phyloP scores from a whole-genome alignment of 2,113 vertebrate species.

The Oncorhynchus tshawytscha region DNA sequence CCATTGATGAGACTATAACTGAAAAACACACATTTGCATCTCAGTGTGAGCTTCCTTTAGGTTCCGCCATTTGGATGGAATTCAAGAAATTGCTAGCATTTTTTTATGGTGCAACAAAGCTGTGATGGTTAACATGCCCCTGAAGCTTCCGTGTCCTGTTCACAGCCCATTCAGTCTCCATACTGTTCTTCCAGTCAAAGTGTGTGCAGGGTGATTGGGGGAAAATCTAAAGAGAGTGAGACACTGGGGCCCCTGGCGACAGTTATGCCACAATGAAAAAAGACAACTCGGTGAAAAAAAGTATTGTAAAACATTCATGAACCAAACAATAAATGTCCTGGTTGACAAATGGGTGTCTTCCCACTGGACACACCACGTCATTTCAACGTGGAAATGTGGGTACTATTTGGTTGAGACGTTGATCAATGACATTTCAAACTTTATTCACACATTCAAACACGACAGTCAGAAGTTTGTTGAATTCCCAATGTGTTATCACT shows the following conservation, averaged over 20 bases:
- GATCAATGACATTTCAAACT: too few relatives aligned
- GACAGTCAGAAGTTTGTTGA: too few relatives aligned
- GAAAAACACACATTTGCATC: conserved; percentile 52
- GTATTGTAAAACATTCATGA: neutral
- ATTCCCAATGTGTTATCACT: too few relatives aligned
- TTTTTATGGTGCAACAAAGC: conserved; percentile 29
- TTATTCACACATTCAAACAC: too few relatives aligned
- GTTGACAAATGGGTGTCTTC: neutral
- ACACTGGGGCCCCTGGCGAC: neutral
- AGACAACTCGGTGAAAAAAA: neutral
- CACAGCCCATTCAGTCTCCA: neutral
- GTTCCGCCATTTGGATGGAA: conserved; percentile 19
- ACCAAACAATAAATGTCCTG: neutral
- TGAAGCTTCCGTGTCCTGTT: conserved; percentile 1
- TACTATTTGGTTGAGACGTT: too few relatives aligned
- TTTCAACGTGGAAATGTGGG: too few relatives aligned
- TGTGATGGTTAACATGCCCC: conserved; percentile 12
- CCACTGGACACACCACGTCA: too few relatives aligned
- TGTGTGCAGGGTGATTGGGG: neutral
- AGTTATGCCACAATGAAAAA: neutral
- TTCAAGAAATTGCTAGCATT: conserved; percentile 36
- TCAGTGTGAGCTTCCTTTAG: conserved; percentile 24
- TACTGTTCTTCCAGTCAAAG: neutral
- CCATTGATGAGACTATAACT: conserved; percentile 39
- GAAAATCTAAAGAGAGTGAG: neutral